Base-by-base conservation (phyloP, 2,797 vertebrate species). In the Poeciliopsis turneri region DNA sequence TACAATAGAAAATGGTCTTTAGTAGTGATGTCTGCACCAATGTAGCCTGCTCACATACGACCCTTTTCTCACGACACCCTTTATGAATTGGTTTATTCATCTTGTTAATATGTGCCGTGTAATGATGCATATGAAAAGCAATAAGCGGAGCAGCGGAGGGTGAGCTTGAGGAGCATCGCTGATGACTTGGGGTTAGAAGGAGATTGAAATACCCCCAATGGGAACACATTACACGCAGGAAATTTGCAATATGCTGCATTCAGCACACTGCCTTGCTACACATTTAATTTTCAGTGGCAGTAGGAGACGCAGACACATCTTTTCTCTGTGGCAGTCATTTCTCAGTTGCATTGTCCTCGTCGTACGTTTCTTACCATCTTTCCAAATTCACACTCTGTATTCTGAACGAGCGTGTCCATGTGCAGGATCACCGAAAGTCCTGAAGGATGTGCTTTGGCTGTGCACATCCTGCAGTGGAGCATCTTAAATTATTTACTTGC, bases 61-160 rank as follows among this genome's bases (percentile, higher is more conserved):
- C 75, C 53, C 12, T 78, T 69, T 79, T 87, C 81, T 82, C 75
- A 71, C 70, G 79, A 77, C 76, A 74, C 72, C 78, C 74, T 79
- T 82, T 90, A 85, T 87, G 77, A 91, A 90, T 90, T 82, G 83
- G 82, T 90, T 93, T 90, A 87, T 92, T 90, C 90, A 28, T 92
- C 89, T 88, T 92, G 89, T 88, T 94, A 93, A 93, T 93, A 91
- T 89, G 84, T 83, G 59, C 68, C 75, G 25, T 84, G 85, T 94
- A 94, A 94, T 93, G 93, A 91, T 89, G 93, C 92, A 80, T 90
- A 81, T 83, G 90, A 94, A 93, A 94, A 92, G 87, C 92, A 92
- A 94, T 95, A 91, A 94, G 90, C 18, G 69, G 79, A 83, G 87
- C 87, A 83, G 85, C 78, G 43, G 86, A 84, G 83, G 86, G 86